phyloP scores from a whole-genome alignment of 2,113 vertebrate species.

The Rostratula benghalensis region DNA sequence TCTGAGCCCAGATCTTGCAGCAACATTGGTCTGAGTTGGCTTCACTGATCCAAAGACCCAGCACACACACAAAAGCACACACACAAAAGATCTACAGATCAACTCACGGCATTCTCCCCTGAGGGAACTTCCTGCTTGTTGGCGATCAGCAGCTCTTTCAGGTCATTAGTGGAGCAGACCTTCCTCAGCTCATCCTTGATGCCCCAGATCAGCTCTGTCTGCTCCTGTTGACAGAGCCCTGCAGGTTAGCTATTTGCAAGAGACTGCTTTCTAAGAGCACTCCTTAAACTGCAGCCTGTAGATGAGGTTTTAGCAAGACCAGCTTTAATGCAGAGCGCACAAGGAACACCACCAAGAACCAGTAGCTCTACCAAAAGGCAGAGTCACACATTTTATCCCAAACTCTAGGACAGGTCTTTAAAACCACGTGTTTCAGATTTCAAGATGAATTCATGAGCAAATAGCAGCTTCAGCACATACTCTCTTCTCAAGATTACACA shows the following conservation, averaged over 20 bases:
- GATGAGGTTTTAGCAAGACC: background rate
- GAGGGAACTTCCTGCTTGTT: constrained; percentile 93
- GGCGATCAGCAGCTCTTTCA: constrained; percentile 95
- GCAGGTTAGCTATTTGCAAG: background rate
- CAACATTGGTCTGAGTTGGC: background rate
- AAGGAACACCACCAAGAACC: background rate
- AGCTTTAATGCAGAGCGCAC: background rate
- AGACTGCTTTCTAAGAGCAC: background rate
- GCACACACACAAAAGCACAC: fast-evolving
- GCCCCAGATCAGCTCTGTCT: constrained; percentile 92
- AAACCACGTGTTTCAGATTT: background rate
- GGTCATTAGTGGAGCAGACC: constrained; percentile 87
- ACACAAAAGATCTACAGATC: background rate
- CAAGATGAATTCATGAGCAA: background rate
- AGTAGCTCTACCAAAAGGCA: background rate
- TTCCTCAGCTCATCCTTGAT: constrained; percentile 96
- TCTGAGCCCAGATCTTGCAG: background rate
- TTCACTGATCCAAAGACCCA: background rate
- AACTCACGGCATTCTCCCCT: constrained; percentile 91
- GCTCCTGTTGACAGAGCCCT: constrained; percentile 77
- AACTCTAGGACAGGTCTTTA: background rate
- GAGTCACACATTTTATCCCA: background rate
- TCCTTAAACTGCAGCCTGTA: background rate
- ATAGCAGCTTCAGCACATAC: background rate
- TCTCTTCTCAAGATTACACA: background rate